Percentiles rank a stretch among this genome's conserved stretches.
Conservation (phyloP, 2,888 invertebrate species). For the Xanthorhoe spadicearia region DNA sequence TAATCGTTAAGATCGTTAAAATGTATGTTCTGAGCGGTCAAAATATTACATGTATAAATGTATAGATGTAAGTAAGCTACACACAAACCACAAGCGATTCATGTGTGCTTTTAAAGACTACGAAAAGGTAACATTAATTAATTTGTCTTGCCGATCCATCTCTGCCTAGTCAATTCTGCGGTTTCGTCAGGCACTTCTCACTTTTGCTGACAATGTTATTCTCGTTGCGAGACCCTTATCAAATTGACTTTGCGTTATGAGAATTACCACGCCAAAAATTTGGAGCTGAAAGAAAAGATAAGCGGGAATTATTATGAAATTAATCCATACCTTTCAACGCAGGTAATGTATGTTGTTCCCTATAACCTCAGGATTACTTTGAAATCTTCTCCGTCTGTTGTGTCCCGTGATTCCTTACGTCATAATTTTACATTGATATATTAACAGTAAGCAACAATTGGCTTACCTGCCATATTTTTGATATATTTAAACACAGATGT, state of each 20-base stretch:
- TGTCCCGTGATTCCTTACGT: background rate
- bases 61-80: background rate
- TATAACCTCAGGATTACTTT: background rate
- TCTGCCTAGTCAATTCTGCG: constrained; percentile 52
- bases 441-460: no score
- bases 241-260: constrained; percentile 49
- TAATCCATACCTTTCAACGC: constrained; percentile 26
- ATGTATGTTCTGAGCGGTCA: no score
- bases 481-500: no score
- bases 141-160: constrained; percentile 38
- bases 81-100: background rate
- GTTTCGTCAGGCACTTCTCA: constrained; percentile 52
- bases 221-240: constrained; percentile 47
- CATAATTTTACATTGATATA: no score
- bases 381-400: background rate
- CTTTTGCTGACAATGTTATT: constrained; percentile 55
- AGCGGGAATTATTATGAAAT: constrained; percentile 24
- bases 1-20: no score
- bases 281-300: constrained; percentile 30
- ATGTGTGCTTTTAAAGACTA: background rate
- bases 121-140: background rate
- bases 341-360: background rate
- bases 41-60: no score
- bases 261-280: constrained; percentile 46
- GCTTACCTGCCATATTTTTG: no score